phyloP scores from a whole-genome alignment of 2,888 invertebrate genomes.

The Sipha maydis region DNA sequence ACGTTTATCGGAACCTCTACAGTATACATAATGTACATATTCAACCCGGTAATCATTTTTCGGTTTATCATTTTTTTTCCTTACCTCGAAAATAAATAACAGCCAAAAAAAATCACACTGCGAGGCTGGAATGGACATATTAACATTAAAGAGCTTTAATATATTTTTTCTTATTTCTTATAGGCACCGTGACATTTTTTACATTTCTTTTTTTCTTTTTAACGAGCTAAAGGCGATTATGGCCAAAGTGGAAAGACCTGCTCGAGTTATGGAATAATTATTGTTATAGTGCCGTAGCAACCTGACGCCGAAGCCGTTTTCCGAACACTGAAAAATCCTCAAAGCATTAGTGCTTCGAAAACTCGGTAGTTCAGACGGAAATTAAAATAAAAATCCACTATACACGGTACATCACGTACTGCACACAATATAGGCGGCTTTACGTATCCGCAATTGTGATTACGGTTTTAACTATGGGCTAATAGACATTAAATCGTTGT shows the following conservation, averaged over 20 bases:
- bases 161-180: background rate
- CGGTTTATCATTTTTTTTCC: background rate
- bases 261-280: no score
- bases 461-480: no score
- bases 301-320: background rate
- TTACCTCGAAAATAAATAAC: background rate
- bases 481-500: no score
- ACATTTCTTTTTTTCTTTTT: background rate
- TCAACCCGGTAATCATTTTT: background rate
- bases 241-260: background rate
- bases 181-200: no score
- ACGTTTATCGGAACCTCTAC: background rate
- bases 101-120: background rate
- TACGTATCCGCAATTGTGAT: no score
- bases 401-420: no score
- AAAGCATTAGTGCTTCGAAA: background rate
- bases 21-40: background rate
- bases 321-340: background rate
- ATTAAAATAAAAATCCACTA: background rate
- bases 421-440: no score
- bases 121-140: background rate
- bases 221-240: background rate
- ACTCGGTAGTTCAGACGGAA: background rate
- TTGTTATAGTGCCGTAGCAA: background rate
- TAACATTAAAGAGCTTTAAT: background rate